Percentiles rank a stretch among this genome's conserved stretches.
Evolutionary conservation across 2,113 vertebrate genomes (phyloP).

Genomic region (Hipposideros armiger): DNA sequence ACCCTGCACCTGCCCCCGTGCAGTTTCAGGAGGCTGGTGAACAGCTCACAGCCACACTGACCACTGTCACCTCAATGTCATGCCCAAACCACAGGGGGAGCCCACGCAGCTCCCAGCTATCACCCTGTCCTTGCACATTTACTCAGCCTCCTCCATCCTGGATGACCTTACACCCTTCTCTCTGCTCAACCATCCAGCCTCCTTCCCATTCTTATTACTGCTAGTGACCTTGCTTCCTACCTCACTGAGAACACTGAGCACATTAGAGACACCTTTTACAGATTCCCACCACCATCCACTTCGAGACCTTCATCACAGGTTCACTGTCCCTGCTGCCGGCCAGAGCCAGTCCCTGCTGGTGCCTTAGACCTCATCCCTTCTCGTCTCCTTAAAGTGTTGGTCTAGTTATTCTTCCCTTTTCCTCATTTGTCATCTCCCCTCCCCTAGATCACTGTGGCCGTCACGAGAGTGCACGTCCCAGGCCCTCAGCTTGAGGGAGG

Average conservation of each 20-base stretch:
- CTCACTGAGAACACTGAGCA: too few relatives aligned
- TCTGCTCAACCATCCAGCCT: too few relatives aligned
- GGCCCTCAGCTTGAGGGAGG: background rate
- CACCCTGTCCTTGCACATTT: background rate
- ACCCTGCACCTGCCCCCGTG: background rate
- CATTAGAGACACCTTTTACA: too few relatives aligned
- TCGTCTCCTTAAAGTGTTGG: background rate
- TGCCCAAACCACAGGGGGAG: too few relatives aligned
- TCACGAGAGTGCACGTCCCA: too few relatives aligned
- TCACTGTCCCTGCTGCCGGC: background rate
- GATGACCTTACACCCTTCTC: too few relatives aligned
- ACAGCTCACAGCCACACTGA: background rate
- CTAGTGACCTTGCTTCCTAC: too few relatives aligned
- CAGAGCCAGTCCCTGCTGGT: background rate
- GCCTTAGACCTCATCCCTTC: background rate
- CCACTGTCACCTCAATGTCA: background rate
- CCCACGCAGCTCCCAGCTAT: too few relatives aligned
- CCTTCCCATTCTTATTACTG: too few relatives aligned
- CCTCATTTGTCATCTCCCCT: background rate
- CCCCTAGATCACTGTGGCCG: too few relatives aligned
- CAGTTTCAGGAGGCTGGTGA: background rate
- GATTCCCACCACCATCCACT: too few relatives aligned
- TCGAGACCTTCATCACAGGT: too few relatives aligned
- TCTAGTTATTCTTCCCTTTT: background rate
- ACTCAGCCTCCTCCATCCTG: background rate